A percentile compares a stretch with the other conserved stretches of the same genome.
Conservation (phyloP, 2,113 vertebrate species). For the Cygnus atratus region DNA sequence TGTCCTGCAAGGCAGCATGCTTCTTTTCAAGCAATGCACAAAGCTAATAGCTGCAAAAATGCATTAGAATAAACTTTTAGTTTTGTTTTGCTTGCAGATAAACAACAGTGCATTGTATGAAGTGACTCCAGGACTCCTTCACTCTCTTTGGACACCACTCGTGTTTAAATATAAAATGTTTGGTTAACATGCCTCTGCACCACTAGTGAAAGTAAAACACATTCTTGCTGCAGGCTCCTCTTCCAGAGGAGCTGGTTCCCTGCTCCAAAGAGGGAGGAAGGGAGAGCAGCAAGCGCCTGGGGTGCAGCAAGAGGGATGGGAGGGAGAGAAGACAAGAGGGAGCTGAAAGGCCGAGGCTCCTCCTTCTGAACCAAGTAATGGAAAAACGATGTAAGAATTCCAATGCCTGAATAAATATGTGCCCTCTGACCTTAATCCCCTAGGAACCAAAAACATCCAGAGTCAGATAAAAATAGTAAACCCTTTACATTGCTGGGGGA, state of each 20-base stretch:
- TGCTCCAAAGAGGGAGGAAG: not conserved
- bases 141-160: not conserved
- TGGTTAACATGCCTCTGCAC: not conserved
- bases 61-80: not conserved
- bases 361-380: constrained; percentile 80
- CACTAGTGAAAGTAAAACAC: not conserved
- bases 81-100: not conserved
- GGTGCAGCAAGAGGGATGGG: not conserved
- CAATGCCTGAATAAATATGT: constrained; percentile 82
- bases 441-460: constrained; percentile 67
- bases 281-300: not conserved
- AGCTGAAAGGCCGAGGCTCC: constrained; percentile 60
- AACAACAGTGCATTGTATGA: not conserved
- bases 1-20: not conserved
- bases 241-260: not conserved
- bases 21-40: not conserved
- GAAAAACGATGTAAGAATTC: constrained; percentile 89
- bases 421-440: constrained; percentile 81
- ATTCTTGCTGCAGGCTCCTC: not conserved
- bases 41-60: not conserved
- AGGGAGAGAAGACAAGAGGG: constrained; percentile 43
- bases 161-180: not conserved
- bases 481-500: constrained; percentile 59
- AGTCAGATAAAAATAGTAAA: constrained; percentile 82
- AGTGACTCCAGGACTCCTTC: not conserved